Base-by-base conservation (phyloP, 2,113 vertebrate species). In the Larimichthys polyactis region DNA sequence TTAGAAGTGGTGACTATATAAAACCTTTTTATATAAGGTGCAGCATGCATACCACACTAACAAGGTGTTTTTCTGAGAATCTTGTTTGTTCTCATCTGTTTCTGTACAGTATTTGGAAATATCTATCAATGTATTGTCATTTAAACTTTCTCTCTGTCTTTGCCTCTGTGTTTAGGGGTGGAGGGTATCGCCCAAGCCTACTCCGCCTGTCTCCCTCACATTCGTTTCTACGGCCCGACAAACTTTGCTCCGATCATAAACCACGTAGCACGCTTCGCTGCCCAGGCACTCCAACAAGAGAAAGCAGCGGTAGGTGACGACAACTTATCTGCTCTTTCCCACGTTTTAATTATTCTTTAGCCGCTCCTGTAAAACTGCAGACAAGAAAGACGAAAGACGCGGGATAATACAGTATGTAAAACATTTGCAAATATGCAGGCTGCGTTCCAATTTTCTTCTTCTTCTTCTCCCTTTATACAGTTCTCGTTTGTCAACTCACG, bases 181-280 rank as follows among this genome's bases (percentile, higher is more conserved):
- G 98, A 99, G 27, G 98, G 98, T 55, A 99, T 99, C 5, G 97
- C 96, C 71, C 95, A 97, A 91, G 98, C 98, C 0, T 99, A 99
- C 91, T 98, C 97, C 0, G 93, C 96, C 83, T 99, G 98, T 84
- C 94, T 99, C 78, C 98, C 98, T 71, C 97, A 98, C 87, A 96
- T 99, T 79, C 98, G 98, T 71, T 99, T 99, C 94, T 99, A 99
- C 0, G 98, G 98, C 14, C 98, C 98, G 48, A 99, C 98, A 68
- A 99, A 99, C 90, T 99, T 99, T 84, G 95, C 98, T 57, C 98
- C 98, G 29, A 99, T 99, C 52, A 91, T 99, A 91, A 99, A 96
- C 91, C 98, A 99, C 0, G 98, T 99, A 84, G 98, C 98, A 0
- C 96, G 97, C 14, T 99, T 99, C 4, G 98, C 98, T 0, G 95